Evolutionary conservation across 2,888 invertebrate species (phyloP).

Genomic region (Atethmia centrago): DNA sequence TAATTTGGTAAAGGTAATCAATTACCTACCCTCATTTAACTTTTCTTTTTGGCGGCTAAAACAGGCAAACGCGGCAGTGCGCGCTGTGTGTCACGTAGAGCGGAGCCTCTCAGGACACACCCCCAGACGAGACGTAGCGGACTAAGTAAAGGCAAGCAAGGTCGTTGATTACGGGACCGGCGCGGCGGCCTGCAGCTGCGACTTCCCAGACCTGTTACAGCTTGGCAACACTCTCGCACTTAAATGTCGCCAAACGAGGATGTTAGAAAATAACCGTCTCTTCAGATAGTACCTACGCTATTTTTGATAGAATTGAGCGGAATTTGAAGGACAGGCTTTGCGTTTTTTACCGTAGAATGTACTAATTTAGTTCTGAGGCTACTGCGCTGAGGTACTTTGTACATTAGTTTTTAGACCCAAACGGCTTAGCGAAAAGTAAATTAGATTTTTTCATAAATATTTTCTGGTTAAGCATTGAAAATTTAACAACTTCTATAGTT

Average conservation of each 20-base stretch:
- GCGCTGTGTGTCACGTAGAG: conserved; percentile 49
- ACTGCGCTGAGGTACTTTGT: neutral
- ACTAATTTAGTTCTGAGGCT: neutral
- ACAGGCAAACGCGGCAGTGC: conserved; percentile 16
- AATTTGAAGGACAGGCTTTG: neutral
- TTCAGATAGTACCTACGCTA: neutral
- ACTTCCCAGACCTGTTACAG: conserved; percentile 53
- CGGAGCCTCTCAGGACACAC: conserved; percentile 68
- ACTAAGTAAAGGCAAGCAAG: conserved; percentile 64
- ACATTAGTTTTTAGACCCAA: neutral
- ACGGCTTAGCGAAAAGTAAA: neutral
- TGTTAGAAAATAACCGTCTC: conserved; percentile 21
- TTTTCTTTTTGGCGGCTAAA: neutral
- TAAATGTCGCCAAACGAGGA: conserved; percentile 22
- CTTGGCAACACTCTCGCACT: conserved; percentile 38
- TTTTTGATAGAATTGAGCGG: conserved; percentile 7
- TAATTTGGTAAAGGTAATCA: neutral
- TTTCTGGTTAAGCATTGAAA: neutral
- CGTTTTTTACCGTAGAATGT: neutral
- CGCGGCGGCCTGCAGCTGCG: conserved; percentile 15
- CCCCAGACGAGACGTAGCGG: conserved; percentile 68
- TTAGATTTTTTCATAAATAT: neutral
- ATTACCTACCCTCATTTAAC: neutral
- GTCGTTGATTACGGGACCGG: conserved; percentile 63
- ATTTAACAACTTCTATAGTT: conserved; percentile 8